These are phyloP conservation scores for Nephrotoma appendiculata DNA, from an alignment of 2,888 invertebrate genomes.

Conservation along the genomic window DNA sequence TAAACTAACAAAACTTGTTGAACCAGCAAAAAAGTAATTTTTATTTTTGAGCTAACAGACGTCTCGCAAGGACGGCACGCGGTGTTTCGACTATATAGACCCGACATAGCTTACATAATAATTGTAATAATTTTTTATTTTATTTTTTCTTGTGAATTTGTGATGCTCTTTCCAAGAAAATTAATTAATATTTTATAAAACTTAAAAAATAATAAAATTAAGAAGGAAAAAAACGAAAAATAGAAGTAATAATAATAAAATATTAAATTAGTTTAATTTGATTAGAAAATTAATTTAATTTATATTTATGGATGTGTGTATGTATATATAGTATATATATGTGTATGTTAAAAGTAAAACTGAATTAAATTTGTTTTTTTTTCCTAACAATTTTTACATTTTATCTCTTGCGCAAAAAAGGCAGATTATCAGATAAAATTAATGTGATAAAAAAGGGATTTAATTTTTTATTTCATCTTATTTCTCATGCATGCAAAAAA, in stretches of 20 bases:
- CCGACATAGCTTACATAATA: not conserved
- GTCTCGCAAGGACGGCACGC: not conserved
- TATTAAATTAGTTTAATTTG: not conserved
- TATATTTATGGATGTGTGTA: not conserved
- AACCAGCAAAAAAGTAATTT: too few relatives aligned
- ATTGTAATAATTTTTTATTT: not conserved
- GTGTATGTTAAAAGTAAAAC: not conserved
- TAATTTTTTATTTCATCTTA: not conserved
- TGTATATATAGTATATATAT: not conserved
- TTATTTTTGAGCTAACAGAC: too few relatives aligned
- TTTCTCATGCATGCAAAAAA: not conserved
- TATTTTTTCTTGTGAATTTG: not conserved
- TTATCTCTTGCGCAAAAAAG: not conserved
- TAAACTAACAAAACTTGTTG: too few relatives aligned
- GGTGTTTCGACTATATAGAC: not conserved
- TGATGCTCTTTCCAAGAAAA: not conserved
- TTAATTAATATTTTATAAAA: not conserved
- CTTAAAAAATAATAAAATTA: not conserved
- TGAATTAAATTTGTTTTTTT: not conserved
- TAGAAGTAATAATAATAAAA: not conserved
- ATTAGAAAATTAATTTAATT: not conserved
- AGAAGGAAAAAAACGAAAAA: not conserved
- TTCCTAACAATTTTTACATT: not conserved
- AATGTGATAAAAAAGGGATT: not conserved
- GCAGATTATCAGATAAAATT: not conserved